Evolutionary conservation across 2,888 invertebrate species (phyloP).

Genomic region (Agrypnus murinus): DNA sequence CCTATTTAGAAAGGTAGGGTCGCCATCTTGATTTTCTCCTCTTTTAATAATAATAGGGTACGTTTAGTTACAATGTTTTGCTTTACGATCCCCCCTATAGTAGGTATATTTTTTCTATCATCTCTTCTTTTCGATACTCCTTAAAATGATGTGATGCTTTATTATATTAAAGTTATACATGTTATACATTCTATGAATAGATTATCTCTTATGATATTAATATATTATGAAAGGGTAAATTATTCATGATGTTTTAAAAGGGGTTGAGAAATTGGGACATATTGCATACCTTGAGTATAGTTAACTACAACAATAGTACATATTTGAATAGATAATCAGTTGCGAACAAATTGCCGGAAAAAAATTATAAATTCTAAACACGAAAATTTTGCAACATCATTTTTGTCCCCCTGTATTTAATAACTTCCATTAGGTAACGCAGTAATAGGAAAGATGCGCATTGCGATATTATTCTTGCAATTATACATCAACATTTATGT

Average conservation of each 20-base stretch:
- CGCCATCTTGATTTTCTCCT: slow-evolving; percentile 55
- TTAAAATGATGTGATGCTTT: slow-evolving; percentile 42
- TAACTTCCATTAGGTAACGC: no score
- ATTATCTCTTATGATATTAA: slow-evolving; percentile 49
- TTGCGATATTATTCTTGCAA: no score
- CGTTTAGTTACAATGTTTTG: slow-evolving; percentile 51
- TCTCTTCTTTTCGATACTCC: slow-evolving; percentile 29
- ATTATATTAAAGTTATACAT: slow-evolving; percentile 34
- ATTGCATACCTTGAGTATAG: slow-evolving; percentile 19
- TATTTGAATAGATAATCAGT: slow-evolving; percentile 30
- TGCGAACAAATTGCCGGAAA: neutral
- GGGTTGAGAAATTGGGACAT: slow-evolving; percentile 41
- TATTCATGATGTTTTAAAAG: slow-evolving; percentile 47
- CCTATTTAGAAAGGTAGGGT: slow-evolving; percentile 54
- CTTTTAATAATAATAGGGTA: slow-evolving; percentile 54
- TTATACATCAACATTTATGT: no score
- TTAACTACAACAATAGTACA: slow-evolving; percentile 7
- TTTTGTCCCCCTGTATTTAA: no score
- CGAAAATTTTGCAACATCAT: no score
- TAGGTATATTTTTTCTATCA: no score
- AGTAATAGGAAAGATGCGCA: no score
- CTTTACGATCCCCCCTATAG: slow-evolving; percentile 49
- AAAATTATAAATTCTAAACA: no score
- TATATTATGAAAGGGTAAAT: slow-evolving; percentile 49
- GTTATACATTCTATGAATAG: slow-evolving; percentile 44